Base-by-base conservation (phyloP, 2,888 invertebrate genomes). In the Aleiodes leptofemur region DNA sequence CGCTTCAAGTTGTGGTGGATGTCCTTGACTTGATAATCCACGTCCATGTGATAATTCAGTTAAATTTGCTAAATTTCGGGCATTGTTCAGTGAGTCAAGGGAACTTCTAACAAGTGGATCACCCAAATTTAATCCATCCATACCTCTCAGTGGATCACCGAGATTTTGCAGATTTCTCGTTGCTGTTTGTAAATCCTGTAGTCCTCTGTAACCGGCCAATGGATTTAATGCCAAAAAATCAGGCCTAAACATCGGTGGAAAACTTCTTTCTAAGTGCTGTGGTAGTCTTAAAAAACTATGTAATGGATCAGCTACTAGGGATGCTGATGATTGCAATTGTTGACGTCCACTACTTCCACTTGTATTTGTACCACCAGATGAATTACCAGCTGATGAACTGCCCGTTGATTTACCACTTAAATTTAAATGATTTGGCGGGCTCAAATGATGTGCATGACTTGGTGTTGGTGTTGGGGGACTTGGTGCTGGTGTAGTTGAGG, bases 1-100 rank as follows among this genome's bases (percentile, higher is more conserved):
- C 89, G 96, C 95, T 93, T 95, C 96, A 85, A 95, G 91, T 90
- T 93, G 94, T 82, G 94, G 92, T 82, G 93, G 93, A 90, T 93
- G 94, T 56, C 83, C 81, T 71, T 87, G 87, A n/a, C 85, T 83
- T 7, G 85, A 81, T 0, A 88, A 79, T 0, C 85, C 85, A 13
- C 89, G 84, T 14, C 86, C 86, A 72, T 85, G 85, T 16, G 89
- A 88, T 55, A 89, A 64, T 72, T 89, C 89, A 50, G 89, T 89
- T 29, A 89, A 81, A 73, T 89, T 89, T 0, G 88, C 89, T n/a
- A 89, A 80, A 73, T 89, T 89, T 13, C 89, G 83, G 13, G 89
- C 89, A 69, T 89, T 89, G 81, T 89, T 89, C 16, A 89, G 77
- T 0, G 86, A 86, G 64, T 89, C 89, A n/a, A 89, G 79, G 0